Base-by-base conservation (phyloP, 2,888 invertebrate genomes). In the Euphydryas editha region DNA sequence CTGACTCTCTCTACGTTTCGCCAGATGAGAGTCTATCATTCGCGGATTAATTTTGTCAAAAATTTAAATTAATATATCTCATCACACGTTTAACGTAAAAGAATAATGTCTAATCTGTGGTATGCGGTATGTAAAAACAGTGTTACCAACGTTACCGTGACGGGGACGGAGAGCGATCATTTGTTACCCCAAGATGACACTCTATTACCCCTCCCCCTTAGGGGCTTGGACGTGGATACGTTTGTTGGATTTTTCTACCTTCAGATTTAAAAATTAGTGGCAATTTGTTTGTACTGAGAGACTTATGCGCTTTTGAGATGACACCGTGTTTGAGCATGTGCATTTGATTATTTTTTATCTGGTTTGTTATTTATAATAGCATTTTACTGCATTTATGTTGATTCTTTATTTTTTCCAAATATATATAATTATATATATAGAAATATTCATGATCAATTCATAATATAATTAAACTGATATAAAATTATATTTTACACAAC, bases 151-250 rank as follows among this genome's bases (percentile, higher is more conserved):
- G 80, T 70, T 63, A 75, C 75, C 73, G 63, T 69, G 70, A 73
- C 78, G 71, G 78, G 79, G 83, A 80, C 77, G 75, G 78, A 81
- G 81, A 75, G 73, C 73, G 83, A 87, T 90, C 92, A 91, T 92
- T 92, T 90, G 84, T 93, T 85, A 92, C 81, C 82, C 80, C 85
- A 83, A 88, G 88, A 87, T 90, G 92, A 93, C 92, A 92, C 88
- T 90, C 86, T 88, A 91, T 92, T 92, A 90, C 80, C 78, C 72
- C 63, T 68, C 70, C 71, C 51, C 62, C 15, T 20, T n/a, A 13
- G 21, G 42, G 39, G 21, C 51, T 59, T 36, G 47, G 49, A 60
- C 51, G 24, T 51, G 51, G 18, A 56, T 65, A 60, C 47, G 44
- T 55, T 60, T 61, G 57, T 57, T 57, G 17, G 39, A 37, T 61